Percentiles rank a stretch among this genome's conserved stretches.
Evolutionary conservation across 2,113 vertebrate species (phyloP).

Genomic region (Odocoileus virginianus): DNA sequence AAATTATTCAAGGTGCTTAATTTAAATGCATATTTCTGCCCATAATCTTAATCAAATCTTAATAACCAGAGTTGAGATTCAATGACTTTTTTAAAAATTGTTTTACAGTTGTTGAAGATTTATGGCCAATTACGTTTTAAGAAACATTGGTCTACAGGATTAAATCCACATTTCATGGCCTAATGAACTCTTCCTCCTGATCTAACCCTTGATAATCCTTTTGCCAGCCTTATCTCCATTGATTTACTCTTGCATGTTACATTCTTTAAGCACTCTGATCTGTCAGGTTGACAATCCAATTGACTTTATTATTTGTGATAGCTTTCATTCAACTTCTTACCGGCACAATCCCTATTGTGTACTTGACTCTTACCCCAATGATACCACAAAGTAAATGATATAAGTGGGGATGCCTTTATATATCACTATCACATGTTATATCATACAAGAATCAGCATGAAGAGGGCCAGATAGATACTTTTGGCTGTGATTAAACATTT

Average conservation of each 20-base stretch:
- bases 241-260: background rate
- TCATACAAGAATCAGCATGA: background rate
- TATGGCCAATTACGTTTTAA: background rate
- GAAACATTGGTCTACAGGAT: background rate
- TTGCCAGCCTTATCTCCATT: background rate
- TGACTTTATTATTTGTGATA: background rate
- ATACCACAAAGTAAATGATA: background rate
- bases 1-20: background rate
- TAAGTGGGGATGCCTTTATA: background rate
- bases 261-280: background rate
- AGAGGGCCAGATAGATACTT: background rate
- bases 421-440: background rate
- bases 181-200: background rate
- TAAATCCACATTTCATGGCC: background rate
- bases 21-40: background rate
- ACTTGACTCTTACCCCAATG: background rate
- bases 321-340: background rate
- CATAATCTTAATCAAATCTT: background rate
- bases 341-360: background rate
- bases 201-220: background rate
- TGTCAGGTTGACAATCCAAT: background rate
- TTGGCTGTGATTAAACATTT: background rate
- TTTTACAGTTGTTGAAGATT: background rate
- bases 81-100: background rate
- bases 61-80: background rate